Percentiles rank a stretch among this genome's conserved stretches.
Conservation (phyloP, 2,797 vertebrate species). For the Borostomias antarcticus region DNA sequence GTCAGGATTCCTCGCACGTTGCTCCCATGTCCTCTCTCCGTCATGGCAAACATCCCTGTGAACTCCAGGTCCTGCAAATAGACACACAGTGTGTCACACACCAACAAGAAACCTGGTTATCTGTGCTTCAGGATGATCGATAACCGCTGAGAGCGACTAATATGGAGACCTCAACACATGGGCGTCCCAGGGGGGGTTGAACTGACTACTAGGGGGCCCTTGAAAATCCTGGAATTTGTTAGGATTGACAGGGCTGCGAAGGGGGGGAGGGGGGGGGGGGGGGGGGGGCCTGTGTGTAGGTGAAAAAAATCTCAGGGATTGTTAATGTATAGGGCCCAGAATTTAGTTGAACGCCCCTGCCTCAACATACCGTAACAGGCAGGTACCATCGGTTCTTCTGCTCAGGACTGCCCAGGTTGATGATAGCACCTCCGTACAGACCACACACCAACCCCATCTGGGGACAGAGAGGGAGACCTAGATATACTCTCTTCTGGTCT, state of each 20-base stretch:
- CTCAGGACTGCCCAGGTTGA: conserved; percentile 62
- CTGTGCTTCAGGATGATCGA: background rate
- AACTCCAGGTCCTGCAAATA: conserved; percentile 56
- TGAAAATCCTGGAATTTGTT: too few species aligned
- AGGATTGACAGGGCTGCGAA: too few species aligned
- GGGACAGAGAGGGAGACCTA: background rate
- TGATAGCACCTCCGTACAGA: conserved; percentile 67
- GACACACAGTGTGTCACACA: too few species aligned
- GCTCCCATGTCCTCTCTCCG: conserved; percentile 66
- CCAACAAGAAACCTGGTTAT: background rate
- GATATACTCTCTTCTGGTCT: background rate
- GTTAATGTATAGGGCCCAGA: too few species aligned
- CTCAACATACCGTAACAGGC: conserved; percentile 60
- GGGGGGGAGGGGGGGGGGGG: too few species aligned
- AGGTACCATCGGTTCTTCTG: conserved; percentile 64
- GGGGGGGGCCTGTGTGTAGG: too few species aligned
- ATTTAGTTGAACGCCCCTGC: too few species aligned
- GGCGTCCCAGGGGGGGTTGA: too few species aligned
- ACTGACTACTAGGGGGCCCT: too few species aligned
- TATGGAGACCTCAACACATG: background rate
- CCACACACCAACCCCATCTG: conserved; percentile 70
- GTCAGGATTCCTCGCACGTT: conserved; percentile 68
- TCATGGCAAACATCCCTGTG: conserved; percentile 75
- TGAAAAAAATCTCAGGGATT: too few species aligned
- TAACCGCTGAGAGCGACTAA: background rate